Evolutionary conservation across 1,140 invertebrate species (phyloP).

Genomic region (Belonocnema kinseyi): DNA sequence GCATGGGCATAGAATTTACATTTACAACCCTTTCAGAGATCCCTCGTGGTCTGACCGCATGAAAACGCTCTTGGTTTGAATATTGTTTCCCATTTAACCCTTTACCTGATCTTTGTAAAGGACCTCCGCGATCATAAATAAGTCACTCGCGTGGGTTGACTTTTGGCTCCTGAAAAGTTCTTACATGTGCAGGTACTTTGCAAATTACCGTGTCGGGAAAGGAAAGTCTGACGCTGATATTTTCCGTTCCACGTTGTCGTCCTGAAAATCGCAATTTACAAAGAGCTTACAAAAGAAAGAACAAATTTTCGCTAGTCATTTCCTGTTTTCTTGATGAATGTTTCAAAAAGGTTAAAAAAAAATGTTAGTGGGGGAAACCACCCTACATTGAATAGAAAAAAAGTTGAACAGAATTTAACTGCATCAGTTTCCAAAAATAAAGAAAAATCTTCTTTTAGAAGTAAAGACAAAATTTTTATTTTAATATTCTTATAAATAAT

Average conservation of each 20-base stretch:
- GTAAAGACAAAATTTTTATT: too few relatives aligned
- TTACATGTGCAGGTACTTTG: conserved; percentile 45
- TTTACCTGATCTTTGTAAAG: conserved; percentile 41
- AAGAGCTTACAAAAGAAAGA: neutral
- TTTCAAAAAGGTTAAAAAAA: too few relatives aligned
- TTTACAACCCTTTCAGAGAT: conserved; percentile 36
- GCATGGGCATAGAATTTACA: neutral
- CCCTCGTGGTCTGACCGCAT: conserved; percentile 48
- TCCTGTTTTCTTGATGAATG: neutral
- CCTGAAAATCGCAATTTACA: neutral
- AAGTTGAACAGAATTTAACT: too few relatives aligned
- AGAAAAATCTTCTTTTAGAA: too few relatives aligned
- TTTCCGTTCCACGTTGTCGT: conserved; percentile 22
- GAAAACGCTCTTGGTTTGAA: conserved; percentile 44
- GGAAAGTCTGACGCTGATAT: conserved; percentile 36
- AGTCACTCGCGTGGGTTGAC: conserved; percentile 49
- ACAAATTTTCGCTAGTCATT: neutral
- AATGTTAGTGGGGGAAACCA: too few relatives aligned
- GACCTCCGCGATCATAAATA: conserved; percentile 49
- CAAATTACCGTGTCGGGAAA: conserved; percentile 49
- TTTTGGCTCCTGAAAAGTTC: conserved; percentile 42
- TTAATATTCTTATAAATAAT: too few relatives aligned
- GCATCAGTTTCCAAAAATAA: too few relatives aligned
- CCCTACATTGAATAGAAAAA: too few relatives aligned
- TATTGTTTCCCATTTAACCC: conserved; percentile 50